Conservation (phyloP, 2,113 vertebrate species). For the Todiramphus saurophagus region DNA sequence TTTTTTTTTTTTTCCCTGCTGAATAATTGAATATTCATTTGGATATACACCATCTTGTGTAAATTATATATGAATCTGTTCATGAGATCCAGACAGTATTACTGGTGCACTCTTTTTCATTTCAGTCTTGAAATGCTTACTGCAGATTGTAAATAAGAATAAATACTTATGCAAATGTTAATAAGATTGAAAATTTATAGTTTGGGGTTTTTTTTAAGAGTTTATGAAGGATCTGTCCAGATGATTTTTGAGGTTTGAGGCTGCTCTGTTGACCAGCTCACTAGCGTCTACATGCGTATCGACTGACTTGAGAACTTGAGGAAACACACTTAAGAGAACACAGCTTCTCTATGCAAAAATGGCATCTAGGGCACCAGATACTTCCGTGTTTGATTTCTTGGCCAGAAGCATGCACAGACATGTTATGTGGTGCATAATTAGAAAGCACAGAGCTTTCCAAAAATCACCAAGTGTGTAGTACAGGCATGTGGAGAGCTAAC, state of each 20-base stretch:
- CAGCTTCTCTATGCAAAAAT: background rate
- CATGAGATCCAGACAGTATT: background rate
- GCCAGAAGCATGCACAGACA: background rate
- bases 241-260: background rate
- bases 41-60: background rate
- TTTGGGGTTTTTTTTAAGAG: background rate
- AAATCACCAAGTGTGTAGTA: background rate
- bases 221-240: background rate
- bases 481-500: background rate
- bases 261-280: background rate
- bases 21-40: background rate
- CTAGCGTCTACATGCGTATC: background rate
- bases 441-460: background rate
- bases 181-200: background rate
- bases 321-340: background rate
- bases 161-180: background rate
- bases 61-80: background rate
- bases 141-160: background rate
- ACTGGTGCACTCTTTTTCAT: background rate
- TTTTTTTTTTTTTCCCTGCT: accelerated
- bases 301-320: background rate
- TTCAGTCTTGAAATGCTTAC: background rate
- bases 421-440: background rate
- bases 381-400: background rate
- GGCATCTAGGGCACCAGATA: background rate